A percentile compares a stretch with the other conserved stretches of the same genome.
These are phyloP conservation scores for Meda fulgida DNA, from an alignment of 2,797 vertebrate genomes.

Conservation along the genomic window DNA sequence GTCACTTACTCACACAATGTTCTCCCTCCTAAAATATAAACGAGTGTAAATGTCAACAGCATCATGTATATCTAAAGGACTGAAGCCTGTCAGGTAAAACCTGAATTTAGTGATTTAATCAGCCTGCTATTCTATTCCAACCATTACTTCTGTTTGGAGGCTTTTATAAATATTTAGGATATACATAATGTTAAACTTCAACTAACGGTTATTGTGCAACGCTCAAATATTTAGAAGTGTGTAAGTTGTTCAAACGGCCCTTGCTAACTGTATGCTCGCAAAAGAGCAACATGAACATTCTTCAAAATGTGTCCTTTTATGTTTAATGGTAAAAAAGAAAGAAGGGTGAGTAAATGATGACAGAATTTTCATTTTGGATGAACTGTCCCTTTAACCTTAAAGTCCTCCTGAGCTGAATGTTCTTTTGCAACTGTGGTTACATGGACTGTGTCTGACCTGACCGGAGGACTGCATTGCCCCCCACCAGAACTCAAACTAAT, in stretches of 20 bases:
- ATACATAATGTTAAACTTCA: not conserved
- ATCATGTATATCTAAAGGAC: not conserved
- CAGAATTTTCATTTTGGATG: not conserved
- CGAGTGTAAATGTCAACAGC: not conserved
- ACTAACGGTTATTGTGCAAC: not conserved
- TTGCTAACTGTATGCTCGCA: not conserved
- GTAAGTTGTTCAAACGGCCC: not conserved
- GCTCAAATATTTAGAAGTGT: not conserved
- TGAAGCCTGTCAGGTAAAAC: not conserved
- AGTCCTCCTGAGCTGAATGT: slow-evolving; percentile 8
- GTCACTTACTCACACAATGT: not conserved
- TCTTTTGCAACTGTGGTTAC: slow-evolving; percentile 21
- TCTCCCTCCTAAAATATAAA: not conserved
- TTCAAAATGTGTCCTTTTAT: not conserved
- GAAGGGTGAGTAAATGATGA: not conserved
- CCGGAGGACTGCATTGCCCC: not conserved
- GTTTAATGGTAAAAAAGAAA: not conserved
- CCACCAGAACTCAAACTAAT: slow-evolving; percentile 24
- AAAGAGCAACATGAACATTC: not conserved
- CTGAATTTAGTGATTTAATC: not conserved
- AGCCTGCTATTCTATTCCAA: not conserved
- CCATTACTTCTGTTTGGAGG: not conserved
- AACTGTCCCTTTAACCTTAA: not conserved
- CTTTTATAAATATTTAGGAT: not conserved
- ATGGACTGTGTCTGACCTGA: slow-evolving; percentile 38